phyloP scores from a whole-genome alignment of 2,797 vertebrate genomes.

The Pagetopsis macropterus region DNA sequence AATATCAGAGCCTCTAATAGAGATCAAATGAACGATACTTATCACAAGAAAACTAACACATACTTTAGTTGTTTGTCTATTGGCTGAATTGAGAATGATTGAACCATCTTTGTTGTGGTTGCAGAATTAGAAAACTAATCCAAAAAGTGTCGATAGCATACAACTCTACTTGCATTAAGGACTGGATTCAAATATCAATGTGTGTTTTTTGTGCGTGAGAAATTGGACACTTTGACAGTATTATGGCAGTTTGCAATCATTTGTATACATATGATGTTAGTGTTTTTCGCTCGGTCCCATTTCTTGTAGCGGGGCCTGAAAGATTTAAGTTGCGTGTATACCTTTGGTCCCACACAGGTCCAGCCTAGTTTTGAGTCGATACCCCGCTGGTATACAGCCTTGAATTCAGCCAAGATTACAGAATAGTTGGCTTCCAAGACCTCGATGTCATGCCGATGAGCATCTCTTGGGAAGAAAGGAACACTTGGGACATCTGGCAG shows the following conservation, averaged over 20 bases:
- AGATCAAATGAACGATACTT: background rate
- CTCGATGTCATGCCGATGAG: constrained; percentile 91
- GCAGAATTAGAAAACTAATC: background rate
- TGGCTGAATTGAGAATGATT: background rate
- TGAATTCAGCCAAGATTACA: constrained; percentile 87
- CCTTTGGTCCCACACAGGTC: constrained; percentile 81
- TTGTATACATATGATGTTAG: background rate
- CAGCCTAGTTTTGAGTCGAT: constrained; percentile 82
- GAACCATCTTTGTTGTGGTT: background rate
- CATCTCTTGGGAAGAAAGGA: constrained; percentile 90
- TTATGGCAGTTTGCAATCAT: background rate
- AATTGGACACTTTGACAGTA: background rate
- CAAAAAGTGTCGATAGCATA: background rate
- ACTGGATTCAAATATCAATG: too few species aligned
- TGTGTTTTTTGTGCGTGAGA: too few species aligned
- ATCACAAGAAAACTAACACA: background rate
- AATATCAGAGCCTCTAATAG: background rate
- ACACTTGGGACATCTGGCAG: constrained; percentile 90
- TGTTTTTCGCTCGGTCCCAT: background rate
- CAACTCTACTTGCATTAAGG: background rate
- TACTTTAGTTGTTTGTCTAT: too few species aligned
- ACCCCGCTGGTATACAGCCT: constrained; percentile 83
- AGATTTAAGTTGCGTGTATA: constrained; percentile 38
- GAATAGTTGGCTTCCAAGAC: constrained; percentile 87
- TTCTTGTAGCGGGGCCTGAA: background rate